Base-by-base conservation (phyloP, 2,797 vertebrate species). In the Danio tinwini region DNA sequence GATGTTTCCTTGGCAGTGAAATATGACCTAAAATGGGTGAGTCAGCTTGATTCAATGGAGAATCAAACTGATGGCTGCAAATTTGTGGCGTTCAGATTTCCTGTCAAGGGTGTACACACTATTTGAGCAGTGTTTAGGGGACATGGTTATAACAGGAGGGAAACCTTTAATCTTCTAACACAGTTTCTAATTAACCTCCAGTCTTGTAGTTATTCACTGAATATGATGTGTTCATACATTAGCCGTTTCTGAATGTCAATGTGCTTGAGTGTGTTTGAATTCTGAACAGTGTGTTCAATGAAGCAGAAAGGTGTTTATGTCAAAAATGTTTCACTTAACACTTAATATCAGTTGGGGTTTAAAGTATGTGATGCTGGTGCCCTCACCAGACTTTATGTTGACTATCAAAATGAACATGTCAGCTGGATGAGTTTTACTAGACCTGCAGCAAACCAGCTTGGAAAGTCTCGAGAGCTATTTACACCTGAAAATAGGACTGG, bases 1-100 rank as follows among this genome's bases (percentile, higher is more conserved):
- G 68, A 79, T 79, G 68, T 79, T 71, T 79, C 49, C 69, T 71
- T 64, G 68, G 58, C 77, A 55, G 47, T 72, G 67, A 71, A 63
- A 79, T 79, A 79, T 53, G 68, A 62, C 13, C 68, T 79, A 39
- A 72, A 79, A 63, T 73, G 68, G 47, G 17, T 21, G 37, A 78
- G 59, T 64, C 59, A 56, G 14, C 61, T 62, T 42, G 37, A 47
- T 55, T 63, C 17, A 49, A 14, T 45, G 6, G 69, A 19, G 40
- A 73, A 58, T 65, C 52, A 73, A 56, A 72, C 39, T 47, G 19
- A 80, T 73, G 68, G 42, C 59, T 56, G 39, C 69, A 73, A 65
- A 65, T 73, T 39, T 58, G 16, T 47, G 19, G 61, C 50, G 56
- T 63, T 55, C 55, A 29, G 21, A 72, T 63, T 71, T 71, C 77